Conservation (phyloP, 2,888 invertebrate species). For the Bursaphelenchus okinawaensis region DNA sequence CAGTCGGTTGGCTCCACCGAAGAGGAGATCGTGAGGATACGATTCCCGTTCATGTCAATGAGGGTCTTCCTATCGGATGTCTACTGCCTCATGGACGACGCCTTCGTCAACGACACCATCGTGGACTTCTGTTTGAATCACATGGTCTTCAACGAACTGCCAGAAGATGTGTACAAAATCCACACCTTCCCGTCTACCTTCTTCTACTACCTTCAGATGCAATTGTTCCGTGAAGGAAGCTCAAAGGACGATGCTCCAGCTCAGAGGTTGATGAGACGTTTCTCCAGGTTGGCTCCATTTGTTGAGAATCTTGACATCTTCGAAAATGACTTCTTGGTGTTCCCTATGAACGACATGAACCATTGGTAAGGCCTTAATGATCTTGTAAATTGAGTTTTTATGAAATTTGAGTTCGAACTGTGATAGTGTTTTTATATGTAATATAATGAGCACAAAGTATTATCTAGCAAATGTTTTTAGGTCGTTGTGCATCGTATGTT, state of each 20-base stretch:
- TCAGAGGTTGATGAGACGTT: slow-evolving; percentile 4
- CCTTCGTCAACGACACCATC: slow-evolving; percentile 47
- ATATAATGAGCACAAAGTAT: no score
- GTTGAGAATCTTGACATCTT: slow-evolving; percentile 41
- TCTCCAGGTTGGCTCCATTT: background rate
- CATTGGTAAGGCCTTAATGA: slow-evolving; percentile 35
- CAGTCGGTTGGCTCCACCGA: slow-evolving; percentile 26
- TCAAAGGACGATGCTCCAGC: background rate
- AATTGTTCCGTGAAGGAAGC: slow-evolving; percentile 10
- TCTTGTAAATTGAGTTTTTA: background rate
- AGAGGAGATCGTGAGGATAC: slow-evolving; percentile 48
- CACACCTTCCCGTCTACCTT: slow-evolving; percentile 33
- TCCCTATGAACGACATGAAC: slow-evolving; percentile 51
- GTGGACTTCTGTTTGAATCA: slow-evolving; percentile 54
- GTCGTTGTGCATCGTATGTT: slow-evolving; percentile 17
- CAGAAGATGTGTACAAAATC: slow-evolving; percentile 19
- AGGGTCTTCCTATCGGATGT: slow-evolving; percentile 44
- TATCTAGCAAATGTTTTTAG: background rate
- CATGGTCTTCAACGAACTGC: slow-evolving; percentile 29
- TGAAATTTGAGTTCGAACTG: background rate
- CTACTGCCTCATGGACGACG: slow-evolving; percentile 41
- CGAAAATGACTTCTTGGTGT: slow-evolving; percentile 46
- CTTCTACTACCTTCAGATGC: slow-evolving; percentile 37
- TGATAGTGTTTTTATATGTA: no score
- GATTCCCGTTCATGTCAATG: slow-evolving; percentile 51